These are phyloP conservation scores for Enteromius mattozi DNA, from an alignment of 2,797 vertebrate species.

Conservation along the genomic window DNA sequence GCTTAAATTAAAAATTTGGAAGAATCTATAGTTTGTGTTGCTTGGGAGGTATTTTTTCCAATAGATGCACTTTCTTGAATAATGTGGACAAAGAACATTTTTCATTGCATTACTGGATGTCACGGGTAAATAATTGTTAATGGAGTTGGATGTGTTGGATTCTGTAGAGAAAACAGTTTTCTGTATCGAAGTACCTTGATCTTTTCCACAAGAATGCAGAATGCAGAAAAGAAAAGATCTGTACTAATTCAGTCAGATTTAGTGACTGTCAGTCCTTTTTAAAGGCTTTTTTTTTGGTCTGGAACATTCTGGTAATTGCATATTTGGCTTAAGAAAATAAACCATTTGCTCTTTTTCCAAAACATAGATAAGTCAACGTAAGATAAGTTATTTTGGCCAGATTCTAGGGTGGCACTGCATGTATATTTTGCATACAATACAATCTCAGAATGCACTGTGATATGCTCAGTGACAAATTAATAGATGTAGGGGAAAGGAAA, in stretches of 20 bases:
- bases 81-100: conserved; percentile 22
- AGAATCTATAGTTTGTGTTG: conserved; percentile 4
- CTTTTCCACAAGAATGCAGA: conserved; percentile 4
- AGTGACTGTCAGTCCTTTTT: conserved; percentile 6
- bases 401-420: not conserved
- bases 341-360: not conserved
- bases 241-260: not conserved
- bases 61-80: not conserved
- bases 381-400: not conserved
- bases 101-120: conserved; percentile 33
- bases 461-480: not conserved
- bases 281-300: not conserved
- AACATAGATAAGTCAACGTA: no score
- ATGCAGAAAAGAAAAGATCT: not conserved
- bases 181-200: conserved; percentile 22
- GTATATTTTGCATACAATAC: not conserved
- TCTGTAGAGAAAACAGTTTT: conserved; percentile 22
- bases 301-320: conserved; percentile 1
- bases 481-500: not conserved
- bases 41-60: not conserved
- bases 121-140: conserved; percentile 20
- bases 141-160: not conserved
- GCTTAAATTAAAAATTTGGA: conserved; percentile 38
- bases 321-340: not conserved
- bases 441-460: not conserved